These are phyloP conservation scores for Wasmannia auropunctata DNA, from an alignment of 1,140 invertebrate genomes.

Conservation along the genomic window DNA sequence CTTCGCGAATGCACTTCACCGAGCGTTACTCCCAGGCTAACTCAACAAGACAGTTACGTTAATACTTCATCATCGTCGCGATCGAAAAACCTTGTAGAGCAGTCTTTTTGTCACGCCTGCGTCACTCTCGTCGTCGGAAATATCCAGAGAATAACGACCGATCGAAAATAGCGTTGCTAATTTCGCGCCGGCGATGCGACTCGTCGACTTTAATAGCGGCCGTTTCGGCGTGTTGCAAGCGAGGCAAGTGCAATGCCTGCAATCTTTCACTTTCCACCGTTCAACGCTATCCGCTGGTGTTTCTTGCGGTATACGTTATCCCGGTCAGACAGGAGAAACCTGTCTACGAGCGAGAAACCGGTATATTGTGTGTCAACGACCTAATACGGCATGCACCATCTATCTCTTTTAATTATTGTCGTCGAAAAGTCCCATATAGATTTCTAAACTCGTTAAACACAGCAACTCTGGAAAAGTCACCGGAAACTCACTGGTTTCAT, in stretches of 20 bases:
- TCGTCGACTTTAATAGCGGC: background rate
- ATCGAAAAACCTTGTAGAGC: background rate
- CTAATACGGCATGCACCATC: background rate
- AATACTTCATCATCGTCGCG: background rate
- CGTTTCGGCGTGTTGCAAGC: background rate
- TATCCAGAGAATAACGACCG: background rate
- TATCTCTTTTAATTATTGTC: background rate
- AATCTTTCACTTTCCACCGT: conserved; percentile 47
- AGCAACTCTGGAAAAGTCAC: background rate
- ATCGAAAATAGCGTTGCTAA: conserved; percentile 38
- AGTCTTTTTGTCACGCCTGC: background rate
- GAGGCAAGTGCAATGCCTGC: background rate
- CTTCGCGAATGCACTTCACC: background rate
- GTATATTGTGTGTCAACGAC: background rate
- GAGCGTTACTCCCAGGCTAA: background rate
- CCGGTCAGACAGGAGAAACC: conserved; percentile 26
- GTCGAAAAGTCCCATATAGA: background rate
- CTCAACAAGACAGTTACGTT: background rate
- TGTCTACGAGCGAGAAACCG: conserved; percentile 17
- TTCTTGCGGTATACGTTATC: background rate
- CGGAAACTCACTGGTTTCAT: background rate
- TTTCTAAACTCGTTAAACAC: background rate
- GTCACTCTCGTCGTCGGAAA: background rate
- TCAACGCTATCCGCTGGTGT: background rate
- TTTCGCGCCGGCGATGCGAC: background rate